These are phyloP conservation scores for Ichneumoninae sp. DNA, from an alignment of 2,888 invertebrate genomes.

Conservation along the genomic window DNA sequence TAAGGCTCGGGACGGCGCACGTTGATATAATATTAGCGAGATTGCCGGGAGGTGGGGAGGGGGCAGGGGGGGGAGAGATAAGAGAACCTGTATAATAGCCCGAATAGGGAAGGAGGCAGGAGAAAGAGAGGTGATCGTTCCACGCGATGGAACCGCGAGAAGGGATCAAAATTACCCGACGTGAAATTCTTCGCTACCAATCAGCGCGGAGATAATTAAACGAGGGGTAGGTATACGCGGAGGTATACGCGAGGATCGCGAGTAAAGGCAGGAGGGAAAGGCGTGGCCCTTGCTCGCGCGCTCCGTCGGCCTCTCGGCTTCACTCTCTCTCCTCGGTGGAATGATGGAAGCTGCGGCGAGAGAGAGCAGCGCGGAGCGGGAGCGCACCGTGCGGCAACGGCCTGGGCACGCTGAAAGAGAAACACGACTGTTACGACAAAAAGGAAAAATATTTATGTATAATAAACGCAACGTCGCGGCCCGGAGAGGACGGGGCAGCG, in stretches of 20 bases:
- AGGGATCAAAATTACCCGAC: slow-evolving; percentile 83
- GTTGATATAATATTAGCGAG: slow-evolving; percentile 72
- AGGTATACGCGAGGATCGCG: slow-evolving; percentile 73
- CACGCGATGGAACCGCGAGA: slow-evolving; percentile 71
- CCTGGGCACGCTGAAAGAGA: slow-evolving; percentile 24
- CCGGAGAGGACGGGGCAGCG: slow-evolving; percentile 17
- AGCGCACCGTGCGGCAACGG: slow-evolving; percentile 32
- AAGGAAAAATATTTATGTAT: slow-evolving; percentile 61
- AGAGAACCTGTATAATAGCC: slow-evolving; percentile 60
- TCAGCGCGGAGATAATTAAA: slow-evolving; percentile 83
- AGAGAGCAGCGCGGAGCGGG: slow-evolving; percentile 13
- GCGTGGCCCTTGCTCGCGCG: slow-evolving; percentile 76
- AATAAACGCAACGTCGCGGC: slow-evolving; percentile 66
- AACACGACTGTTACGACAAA: slow-evolving; percentile 65
- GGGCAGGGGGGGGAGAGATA: slow-evolving; percentile 41
- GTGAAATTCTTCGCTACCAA: slow-evolving; percentile 83
- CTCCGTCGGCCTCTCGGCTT: slow-evolving; percentile 34
- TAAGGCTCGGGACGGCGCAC: slow-evolving; percentile 56
- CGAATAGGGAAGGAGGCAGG: slow-evolving; percentile 56
- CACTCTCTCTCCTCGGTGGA: slow-evolving; percentile 59
- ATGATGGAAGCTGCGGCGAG: slow-evolving; percentile 79
- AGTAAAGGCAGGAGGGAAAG: slow-evolving; percentile 77
- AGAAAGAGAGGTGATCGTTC: slow-evolving; percentile 52
- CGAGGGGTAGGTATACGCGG: slow-evolving; percentile 79
- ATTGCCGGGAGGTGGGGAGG: slow-evolving; percentile 64